Evolutionary conservation across 2,797 vertebrate genomes (phyloP).

Genomic region (Gymnothorax javanicus): DNA sequence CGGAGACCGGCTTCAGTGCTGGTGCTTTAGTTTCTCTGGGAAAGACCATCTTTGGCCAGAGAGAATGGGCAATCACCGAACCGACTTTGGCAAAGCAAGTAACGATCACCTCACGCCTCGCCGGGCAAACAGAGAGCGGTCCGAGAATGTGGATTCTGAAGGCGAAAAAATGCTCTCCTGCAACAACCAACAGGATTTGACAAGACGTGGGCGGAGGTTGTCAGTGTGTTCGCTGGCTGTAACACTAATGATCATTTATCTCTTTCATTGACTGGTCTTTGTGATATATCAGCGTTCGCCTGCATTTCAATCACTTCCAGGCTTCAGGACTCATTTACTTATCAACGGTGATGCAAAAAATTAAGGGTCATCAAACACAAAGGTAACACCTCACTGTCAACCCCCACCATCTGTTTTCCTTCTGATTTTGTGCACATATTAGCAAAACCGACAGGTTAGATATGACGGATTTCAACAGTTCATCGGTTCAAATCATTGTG

Average conservation of each 20-base stretch:
- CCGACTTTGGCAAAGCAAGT: too few relatives aligned
- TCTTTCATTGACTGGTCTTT: background rate
- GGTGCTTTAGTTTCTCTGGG: background rate
- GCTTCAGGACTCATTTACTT: background rate
- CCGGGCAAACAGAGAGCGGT: background rate
- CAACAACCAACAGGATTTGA: constrained; percentile 1
- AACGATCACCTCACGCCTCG: too few relatives aligned
- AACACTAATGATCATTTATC: background rate
- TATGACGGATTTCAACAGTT: too few relatives aligned
- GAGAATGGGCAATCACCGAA: too few relatives aligned
- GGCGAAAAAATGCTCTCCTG: background rate
- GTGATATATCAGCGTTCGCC: background rate
- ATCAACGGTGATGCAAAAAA: background rate
- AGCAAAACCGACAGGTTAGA: too few relatives aligned
- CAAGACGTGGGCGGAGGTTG: background rate
- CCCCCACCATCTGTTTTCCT: too few relatives aligned
- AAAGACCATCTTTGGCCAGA: background rate
- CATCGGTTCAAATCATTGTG: too few relatives aligned
- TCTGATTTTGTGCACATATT: too few relatives aligned
- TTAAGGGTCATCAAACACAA: background rate
- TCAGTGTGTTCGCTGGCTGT: background rate
- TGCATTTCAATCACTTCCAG: background rate
- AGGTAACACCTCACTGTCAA: background rate
- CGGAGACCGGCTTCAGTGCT: background rate
- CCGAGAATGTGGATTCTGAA: background rate